Conservation (phyloP, 2,113 vertebrate species). For the Corydoras maculifer region DNA sequence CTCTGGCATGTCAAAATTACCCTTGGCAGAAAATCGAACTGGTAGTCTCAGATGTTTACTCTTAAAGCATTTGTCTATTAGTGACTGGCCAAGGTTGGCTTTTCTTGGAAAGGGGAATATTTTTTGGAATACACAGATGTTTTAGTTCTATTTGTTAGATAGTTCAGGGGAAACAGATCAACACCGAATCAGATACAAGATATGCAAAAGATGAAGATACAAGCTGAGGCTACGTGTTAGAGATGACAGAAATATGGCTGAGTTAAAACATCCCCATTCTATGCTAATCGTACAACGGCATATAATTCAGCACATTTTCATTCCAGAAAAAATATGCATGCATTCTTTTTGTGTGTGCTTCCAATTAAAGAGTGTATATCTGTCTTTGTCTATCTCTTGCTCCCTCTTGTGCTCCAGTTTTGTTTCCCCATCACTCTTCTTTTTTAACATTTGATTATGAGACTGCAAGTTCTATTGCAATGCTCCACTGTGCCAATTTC, state of each 20-base stretch:
- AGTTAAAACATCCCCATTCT: constrained; percentile 20
- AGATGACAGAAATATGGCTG: constrained; percentile 46
- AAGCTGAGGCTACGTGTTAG: constrained; percentile 33
- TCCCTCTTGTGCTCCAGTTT: not conserved
- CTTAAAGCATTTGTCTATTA: not conserved
- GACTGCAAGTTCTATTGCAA: constrained; percentile 1
- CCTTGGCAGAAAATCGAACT: not conserved
- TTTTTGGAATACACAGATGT: constrained; percentile 2
- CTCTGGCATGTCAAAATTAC: constrained; percentile 35
- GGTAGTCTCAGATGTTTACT: constrained; percentile 16
- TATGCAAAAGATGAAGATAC: constrained; percentile 3
- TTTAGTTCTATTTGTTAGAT: not conserved
- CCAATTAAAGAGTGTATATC: constrained; percentile 40
- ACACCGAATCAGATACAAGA: not conserved
- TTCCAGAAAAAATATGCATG: constrained; percentile 25
- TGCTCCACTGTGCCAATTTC: constrained; percentile 8
- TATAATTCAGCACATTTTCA: constrained; percentile 46
- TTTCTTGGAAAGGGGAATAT: not conserved
- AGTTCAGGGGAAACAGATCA: not conserved
- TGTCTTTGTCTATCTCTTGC: constrained; percentile 1
- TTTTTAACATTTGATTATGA: constrained; percentile 5
- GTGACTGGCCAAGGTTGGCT: not conserved
- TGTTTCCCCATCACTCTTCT: not conserved
- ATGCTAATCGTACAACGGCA: constrained; percentile 43
- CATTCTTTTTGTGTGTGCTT: constrained; percentile 51